These are phyloP conservation scores for Xenotilapia caudafasciata DNA, from an alignment of 2,113 vertebrate genomes.

Conservation along the genomic window DNA sequence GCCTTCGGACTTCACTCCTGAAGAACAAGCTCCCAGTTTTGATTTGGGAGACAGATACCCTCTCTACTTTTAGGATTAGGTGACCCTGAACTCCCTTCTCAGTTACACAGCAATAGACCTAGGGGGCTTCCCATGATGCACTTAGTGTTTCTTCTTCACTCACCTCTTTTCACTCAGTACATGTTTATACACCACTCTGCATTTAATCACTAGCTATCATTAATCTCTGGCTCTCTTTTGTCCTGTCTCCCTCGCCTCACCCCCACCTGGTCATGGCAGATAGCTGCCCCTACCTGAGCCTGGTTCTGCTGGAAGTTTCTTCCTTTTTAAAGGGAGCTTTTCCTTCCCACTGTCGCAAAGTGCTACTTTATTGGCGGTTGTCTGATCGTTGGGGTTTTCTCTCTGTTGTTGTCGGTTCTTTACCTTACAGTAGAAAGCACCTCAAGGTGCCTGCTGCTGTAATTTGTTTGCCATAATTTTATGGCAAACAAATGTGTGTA, in stretches of 20 bases:
- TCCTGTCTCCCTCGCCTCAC: not conserved
- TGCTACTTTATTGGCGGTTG: not conserved
- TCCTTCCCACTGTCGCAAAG: not conserved
- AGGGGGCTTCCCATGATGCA: not conserved
- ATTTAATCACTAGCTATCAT: not conserved
- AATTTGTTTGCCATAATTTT: not conserved
- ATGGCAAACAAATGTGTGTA: not conserved
- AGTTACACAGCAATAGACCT: not conserved
- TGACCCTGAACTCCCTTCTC: not conserved
- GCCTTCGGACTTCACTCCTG: not conserved
- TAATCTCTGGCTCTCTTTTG: not conserved
- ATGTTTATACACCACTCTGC: not conserved
- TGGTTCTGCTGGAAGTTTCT: not conserved
- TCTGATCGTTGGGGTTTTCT: not conserved
- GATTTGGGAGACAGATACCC: not conserved
- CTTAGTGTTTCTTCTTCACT: not conserved
- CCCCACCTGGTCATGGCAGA: not conserved
- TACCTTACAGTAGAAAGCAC: not conserved
- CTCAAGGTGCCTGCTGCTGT: not conserved
- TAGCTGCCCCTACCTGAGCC: not conserved
- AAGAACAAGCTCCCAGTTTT: not conserved
- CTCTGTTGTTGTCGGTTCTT: not conserved
- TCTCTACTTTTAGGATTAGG: not conserved
- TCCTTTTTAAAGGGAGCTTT: not conserved
- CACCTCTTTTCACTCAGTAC: not conserved